A percentile compares a stretch with the other conserved stretches of the same genome.
phyloP scores from a whole-genome alignment of 2,797 vertebrate species.

The Tenualosa thibaudeaui region DNA sequence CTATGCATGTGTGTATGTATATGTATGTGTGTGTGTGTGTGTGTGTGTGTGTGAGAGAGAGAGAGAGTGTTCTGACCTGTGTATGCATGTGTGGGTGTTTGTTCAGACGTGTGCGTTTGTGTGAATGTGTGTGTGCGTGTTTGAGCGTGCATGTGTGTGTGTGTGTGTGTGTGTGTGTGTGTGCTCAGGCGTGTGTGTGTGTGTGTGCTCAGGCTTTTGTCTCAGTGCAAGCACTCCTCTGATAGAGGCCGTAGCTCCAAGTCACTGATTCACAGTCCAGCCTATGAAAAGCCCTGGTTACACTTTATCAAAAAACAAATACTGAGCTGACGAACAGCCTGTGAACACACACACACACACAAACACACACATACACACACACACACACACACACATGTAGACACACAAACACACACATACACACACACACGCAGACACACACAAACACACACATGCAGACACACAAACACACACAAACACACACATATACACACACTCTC shows the following conservation, averaged over 20 bases:
- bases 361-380: slow-evolving; percentile 36
- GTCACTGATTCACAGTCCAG: slow-evolving; percentile 35
- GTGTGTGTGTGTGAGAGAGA: not conserved
- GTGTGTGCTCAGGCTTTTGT: not conserved
- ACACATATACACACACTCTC: slow-evolving; percentile 21
- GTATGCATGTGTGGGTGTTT: not conserved
- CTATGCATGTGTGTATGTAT: not conserved
- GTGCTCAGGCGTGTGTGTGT: not conserved
- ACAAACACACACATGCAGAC: no score
- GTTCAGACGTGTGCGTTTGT: not conserved
- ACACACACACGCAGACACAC: slow-evolving; percentile 9
- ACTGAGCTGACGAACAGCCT: slow-evolving; percentile 61
- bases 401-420: not conserved
- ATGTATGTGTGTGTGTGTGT: not conserved
- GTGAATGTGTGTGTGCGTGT: not conserved
- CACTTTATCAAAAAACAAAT: slow-evolving; percentile 66
- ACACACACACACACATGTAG: not conserved
- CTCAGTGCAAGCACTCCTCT: not conserved
- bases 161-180: not conserved
- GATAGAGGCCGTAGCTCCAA: not conserved
- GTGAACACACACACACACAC: slow-evolving; percentile 44
- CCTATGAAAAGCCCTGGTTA: slow-evolving; percentile 61
- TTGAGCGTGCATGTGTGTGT: not conserved
- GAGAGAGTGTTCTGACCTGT: not conserved
- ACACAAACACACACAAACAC: not conserved